A percentile compares a stretch with the other conserved stretches of the same genome.
Conservation (phyloP, 53 echinoderm and acorn worm species). For the Astropecten irregularis region DNA sequence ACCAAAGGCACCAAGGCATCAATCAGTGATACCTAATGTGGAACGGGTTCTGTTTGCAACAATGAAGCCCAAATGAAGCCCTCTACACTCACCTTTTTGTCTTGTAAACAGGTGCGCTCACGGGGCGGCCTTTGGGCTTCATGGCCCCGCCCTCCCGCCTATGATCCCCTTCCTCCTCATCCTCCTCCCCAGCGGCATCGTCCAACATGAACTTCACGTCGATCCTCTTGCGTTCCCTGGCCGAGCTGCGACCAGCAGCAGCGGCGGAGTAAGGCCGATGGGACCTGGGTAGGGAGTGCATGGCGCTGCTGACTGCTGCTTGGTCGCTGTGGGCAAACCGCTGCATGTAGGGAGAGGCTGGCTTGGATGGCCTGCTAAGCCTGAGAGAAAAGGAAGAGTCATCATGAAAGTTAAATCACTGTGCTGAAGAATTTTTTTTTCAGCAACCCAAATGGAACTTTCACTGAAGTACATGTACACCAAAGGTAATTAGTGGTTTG, state of each 20-base stretch:
- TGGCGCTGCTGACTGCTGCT: constrained; percentile 24
- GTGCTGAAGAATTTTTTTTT: too few relatives aligned
- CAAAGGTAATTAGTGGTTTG: too few relatives aligned
- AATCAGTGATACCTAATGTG: too few relatives aligned
- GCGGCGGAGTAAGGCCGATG: constrained; percentile 60
- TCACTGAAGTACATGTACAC: too few relatives aligned
- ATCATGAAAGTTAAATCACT: too few relatives aligned
- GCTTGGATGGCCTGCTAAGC: constrained; percentile 53
- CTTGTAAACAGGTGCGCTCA: constrained; percentile 87
- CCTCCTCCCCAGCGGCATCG: constrained; percentile 18
- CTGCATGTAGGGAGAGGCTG: constrained; percentile 84
- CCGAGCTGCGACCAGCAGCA: constrained; percentile 33
- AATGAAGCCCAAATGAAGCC: too few relatives aligned
- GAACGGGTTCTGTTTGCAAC: too few relatives aligned
- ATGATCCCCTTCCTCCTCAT: constrained; percentile 45
- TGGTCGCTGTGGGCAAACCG: constrained; percentile 66
- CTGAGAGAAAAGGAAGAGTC: constrained; percentile 15
- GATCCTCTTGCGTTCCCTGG: constrained; percentile 74
- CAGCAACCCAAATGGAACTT: too few relatives aligned
- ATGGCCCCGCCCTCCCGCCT: constrained; percentile 43
- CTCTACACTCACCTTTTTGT: constrained; percentile 56
- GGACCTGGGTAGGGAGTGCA: constrained; percentile 29
- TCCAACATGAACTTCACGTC: constrained; percentile 78
- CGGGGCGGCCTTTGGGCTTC: constrained; percentile 63
- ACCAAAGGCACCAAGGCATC: too few relatives aligned